Evolutionary conservation across 2,113 vertebrate genomes (phyloP), one percentile per base, ranked within the genome.

Genomic region (Nothoprocta perdicaria): DNA sequence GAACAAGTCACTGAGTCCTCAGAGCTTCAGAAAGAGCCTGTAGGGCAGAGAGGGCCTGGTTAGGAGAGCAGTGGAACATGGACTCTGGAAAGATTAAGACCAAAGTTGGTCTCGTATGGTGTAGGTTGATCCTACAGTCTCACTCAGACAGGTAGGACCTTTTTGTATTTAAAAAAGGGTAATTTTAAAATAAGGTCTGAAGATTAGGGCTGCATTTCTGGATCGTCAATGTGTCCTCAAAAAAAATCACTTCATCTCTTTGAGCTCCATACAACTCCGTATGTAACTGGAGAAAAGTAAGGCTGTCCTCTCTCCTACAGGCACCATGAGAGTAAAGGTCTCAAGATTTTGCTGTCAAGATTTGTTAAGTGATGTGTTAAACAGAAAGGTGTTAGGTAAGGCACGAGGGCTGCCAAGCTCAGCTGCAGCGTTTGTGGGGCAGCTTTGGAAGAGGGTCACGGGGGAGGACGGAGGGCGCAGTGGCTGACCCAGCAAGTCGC

Each of bases 251-350:
- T 61, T 62, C 22, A 15, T 15, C 26, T 3, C 43, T 69, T 69
- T 53, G 40, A 40, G 29, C 40, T 23, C 2, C 1, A 21, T 48
- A 43, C 35, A 12, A 86, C 1, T 14, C 48, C 0, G 0, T 74
- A 9, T 14, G 19, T 45, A 35, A 48, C 2, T 24, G 53, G 46
- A 71, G 45, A 55, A 89, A 63, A 43, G 38, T 22, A 50, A 48
- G n/a, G 4, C 5, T 93, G 71, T 65, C 29, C 11, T 68, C 33
- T 65, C n/a, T 77, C 14, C 6, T 3, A 27, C 18, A 18, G 63
- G 5, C 71, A 26, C 17, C 22, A 46, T 19, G 45, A 89, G 33
- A 52, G 27, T 46, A 31, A 66, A 77, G 67, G 31, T 29, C 67
- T 50, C 14, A 5, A 17, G 8, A 21, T 46, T 82, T 58, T 41